Conservation (phyloP, 1,140 invertebrate genomes). For the Hypothenemus hampei region DNA sequence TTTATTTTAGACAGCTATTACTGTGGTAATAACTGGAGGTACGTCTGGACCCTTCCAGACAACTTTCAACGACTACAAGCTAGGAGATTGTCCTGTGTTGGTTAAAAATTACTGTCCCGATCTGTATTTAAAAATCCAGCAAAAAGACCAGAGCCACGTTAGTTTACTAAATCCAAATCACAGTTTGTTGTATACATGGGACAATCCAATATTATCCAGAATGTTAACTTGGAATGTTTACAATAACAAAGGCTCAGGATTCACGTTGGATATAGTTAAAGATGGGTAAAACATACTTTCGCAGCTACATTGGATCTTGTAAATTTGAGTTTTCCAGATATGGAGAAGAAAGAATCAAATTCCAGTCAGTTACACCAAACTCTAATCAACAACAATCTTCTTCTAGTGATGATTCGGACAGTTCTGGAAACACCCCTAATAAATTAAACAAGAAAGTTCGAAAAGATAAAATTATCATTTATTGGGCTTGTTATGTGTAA, state of each 20-base stretch:
- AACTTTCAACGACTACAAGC: slow-evolving; percentile 62
- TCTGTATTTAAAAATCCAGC: slow-evolving; percentile 75
- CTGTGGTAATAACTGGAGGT: slow-evolving; percentile 68
- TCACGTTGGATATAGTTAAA: slow-evolving; percentile 63
- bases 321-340: slow-evolving; percentile 47
- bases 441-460: slow-evolving; percentile 47
- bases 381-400: slow-evolving; percentile 40
- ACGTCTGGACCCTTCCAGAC: slow-evolving; percentile 66
- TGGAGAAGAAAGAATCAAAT: slow-evolving; percentile 64
- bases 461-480: slow-evolving; percentile 63
- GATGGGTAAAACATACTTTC: slow-evolving; percentile 51
- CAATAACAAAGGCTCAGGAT: slow-evolving; percentile 71
- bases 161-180: slow-evolving; percentile 73
- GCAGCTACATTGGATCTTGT: background rate
- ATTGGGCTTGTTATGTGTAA: slow-evolving; percentile 54
- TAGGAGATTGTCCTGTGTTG: slow-evolving; percentile 70
- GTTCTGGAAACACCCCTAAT: slow-evolving; percentile 46
- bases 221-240: slow-evolving; percentile 78
- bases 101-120: slow-evolving; percentile 79
- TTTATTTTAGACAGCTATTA: slow-evolving; percentile 61
- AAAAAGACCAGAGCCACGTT: slow-evolving; percentile 65
- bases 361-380: slow-evolving; percentile 56
- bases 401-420: slow-evolving; percentile 53
- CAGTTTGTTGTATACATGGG: slow-evolving; percentile 79
- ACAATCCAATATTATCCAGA: slow-evolving; percentile 69